phyloP scores from a whole-genome alignment of 2,888 invertebrate species.

The Nematopogon swammerdamellus region DNA sequence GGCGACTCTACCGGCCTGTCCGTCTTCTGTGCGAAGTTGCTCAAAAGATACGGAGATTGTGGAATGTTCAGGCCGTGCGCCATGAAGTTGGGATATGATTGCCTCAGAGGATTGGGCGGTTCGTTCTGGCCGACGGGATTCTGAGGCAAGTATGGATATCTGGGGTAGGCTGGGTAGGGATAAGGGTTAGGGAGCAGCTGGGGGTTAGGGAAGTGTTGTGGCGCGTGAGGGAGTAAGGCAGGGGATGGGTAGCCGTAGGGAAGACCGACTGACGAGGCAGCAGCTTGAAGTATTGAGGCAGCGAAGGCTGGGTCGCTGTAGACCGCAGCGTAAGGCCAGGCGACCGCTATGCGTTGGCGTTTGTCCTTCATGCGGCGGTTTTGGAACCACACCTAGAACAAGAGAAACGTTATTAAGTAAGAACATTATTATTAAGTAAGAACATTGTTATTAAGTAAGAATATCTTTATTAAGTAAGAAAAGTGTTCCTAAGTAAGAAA shows the following conservation, averaged over 20 bases:
- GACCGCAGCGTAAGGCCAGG: conserved; percentile 94
- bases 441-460: too few species aligned
- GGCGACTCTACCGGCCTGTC: conserved; percentile 2
- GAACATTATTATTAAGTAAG: background rate
- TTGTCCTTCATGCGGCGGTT: conserved; percentile 97
- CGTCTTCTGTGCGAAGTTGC: conserved; percentile 11
- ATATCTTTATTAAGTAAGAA: too few species aligned
- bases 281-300: conserved; percentile 88
- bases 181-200: conserved; percentile 58
- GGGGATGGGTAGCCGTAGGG: conserved; percentile 60
- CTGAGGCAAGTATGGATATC: conserved; percentile 55
- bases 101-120: background rate
- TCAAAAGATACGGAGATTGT: background rate
- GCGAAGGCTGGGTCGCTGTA: conserved; percentile 93
- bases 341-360: conserved; percentile 88
- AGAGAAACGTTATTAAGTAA: conserved; percentile 13
- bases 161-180: conserved; percentile 52
- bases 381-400: conserved; percentile 92
- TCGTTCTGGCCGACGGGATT: background rate
- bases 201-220: conserved; percentile 47
- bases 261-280: conserved; percentile 68
- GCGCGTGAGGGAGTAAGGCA: conserved; percentile 53
- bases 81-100: background rate
- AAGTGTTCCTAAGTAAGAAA: too few species aligned
- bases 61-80: background rate